Conservation (phyloP, 2,888 invertebrate species). For the Dicyrtomina minuta region DNA sequence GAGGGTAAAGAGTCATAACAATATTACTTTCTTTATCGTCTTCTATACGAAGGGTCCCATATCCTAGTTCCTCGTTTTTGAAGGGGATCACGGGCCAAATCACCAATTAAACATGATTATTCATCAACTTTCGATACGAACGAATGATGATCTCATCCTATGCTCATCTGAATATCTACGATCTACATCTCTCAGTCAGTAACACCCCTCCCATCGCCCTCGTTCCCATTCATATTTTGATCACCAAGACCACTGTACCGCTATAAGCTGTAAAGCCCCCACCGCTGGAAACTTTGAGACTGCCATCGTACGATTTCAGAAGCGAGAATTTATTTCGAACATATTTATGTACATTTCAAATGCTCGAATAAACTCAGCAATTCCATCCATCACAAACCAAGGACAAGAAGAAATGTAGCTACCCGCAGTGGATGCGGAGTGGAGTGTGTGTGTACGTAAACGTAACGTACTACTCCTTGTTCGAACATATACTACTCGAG, state of each 20-base stretch:
- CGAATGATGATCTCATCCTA: constrained; percentile 31
- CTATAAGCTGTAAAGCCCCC: background rate
- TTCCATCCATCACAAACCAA: constrained; percentile 24
- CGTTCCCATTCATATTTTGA: background rate
- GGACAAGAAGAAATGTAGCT: too few relatives aligned
- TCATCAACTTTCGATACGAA: constrained; percentile 42
- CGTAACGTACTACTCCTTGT: too few relatives aligned
- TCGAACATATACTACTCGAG: too few relatives aligned
- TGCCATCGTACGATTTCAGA: constrained; percentile 1
- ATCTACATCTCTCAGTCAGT: constrained; percentile 12
- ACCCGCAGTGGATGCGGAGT: background rate
- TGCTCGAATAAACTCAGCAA: constrained; percentile 1
- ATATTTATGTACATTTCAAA: constrained; percentile 1
- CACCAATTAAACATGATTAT: constrained; percentile 52
- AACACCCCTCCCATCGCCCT: background rate
- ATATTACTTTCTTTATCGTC: too few relatives aligned
- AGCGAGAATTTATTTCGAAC: constrained; percentile 4
- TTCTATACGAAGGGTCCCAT: too few relatives aligned
- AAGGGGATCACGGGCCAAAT: constrained; percentile 49
- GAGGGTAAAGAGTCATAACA: too few relatives aligned
- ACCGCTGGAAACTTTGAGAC: background rate
- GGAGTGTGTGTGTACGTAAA: constrained; percentile 7
- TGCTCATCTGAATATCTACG: constrained; percentile 18
- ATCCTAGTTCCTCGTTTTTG: too few relatives aligned
- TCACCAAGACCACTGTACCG: background rate